Evolutionary conservation across 2,888 invertebrate species (phyloP), one percentile per base, ranked within the genome.

Genomic region (Bugulina stolonifera): DNA sequence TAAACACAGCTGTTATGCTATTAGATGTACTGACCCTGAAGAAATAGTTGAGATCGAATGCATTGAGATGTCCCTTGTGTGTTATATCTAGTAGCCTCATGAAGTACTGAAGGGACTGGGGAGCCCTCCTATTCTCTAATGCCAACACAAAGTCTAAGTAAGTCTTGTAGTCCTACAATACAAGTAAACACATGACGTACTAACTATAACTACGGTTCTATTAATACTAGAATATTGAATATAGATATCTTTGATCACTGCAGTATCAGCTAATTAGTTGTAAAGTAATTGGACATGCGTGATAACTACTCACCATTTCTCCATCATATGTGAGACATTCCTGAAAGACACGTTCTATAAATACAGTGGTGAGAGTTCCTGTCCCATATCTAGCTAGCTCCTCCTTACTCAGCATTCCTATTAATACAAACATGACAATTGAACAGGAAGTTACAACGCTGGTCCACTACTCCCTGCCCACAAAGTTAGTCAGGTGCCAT

Each of bases 141-240:
- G 96, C 96, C 43, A 97, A 87, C 0, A 95, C 94, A 82, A 98
- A 90, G 83, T 97, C 95, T 32, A 98, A 86, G 83, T 94, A 98
- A 0, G 94, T 94, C 86, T 96, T 96, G 86, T 96, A 98, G 85
- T 98, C 97, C 92, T 82, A 77, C 25, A 77, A 43, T 5, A n/a
- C n/a, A n/a, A n/a, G n/a, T n/a, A n/a, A n/a, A n/a, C n/a, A n/a
- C n/a, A n/a, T n/a, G n/a, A n/a, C n/a, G n/a, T n/a, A n/a, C n/a
- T n/a, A n/a, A n/a, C n/a, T n/a, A n/a, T n/a, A n/a, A n/a, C n/a
- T n/a, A n/a, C n/a, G n/a, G n/a, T n/a, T n/a, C n/a, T n/a, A n/a
- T n/a, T n/a, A n/a, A n/a, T n/a, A n/a, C n/a, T n/a, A n/a, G n/a
- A n/a, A n/a, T n/a, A n/a, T n/a, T n/a, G n/a, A n/a, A n/a, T n/a